Evolutionary conservation across 2,797 vertebrate genomes (phyloP).

Genomic region (Varecia variegata): DNA sequence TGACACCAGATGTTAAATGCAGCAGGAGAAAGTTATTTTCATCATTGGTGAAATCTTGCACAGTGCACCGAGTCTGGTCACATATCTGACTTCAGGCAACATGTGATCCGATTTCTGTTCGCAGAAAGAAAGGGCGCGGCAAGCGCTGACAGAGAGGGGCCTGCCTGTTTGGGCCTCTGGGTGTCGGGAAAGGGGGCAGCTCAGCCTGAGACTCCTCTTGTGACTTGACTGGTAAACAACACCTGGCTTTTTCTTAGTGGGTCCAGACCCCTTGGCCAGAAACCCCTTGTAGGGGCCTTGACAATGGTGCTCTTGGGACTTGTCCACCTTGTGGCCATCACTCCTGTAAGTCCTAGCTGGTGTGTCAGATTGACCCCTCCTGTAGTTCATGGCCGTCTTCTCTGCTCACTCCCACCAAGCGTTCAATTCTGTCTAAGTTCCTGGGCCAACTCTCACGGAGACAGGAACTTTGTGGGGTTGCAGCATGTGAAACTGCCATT

Average conservation of each 20-base stretch:
- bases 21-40: conserved; percentile 80
- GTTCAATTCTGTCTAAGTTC: not conserved
- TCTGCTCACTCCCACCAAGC: not conserved
- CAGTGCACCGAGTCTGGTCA: conserved; percentile 63
- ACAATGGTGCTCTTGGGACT: not conserved
- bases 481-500: not conserved
- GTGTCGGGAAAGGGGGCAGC: not conserved
- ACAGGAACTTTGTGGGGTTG: not conserved
- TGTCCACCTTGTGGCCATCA: not conserved
- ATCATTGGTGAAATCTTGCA: conserved; percentile 71
- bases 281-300: not conserved
- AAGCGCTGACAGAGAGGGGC: not conserved
- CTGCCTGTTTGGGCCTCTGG: conserved; percentile 8
- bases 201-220: not conserved
- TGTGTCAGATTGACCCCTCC: not conserved
- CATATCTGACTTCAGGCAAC: conserved; percentile 76
- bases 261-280: not conserved
- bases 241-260: conserved; percentile 4
- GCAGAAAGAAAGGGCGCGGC: not conserved
- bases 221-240: conserved; percentile 44
- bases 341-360: not conserved
- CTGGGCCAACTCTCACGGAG: rapidly evolving
- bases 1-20: conserved; percentile 80
- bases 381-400: not conserved
- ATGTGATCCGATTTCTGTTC: conserved; percentile 71